Percentiles rank a stretch among this genome's conserved stretches.
Evolutionary conservation across 2,113 vertebrate genomes (phyloP).

Genomic region (Engraulis encrasicolus): DNA sequence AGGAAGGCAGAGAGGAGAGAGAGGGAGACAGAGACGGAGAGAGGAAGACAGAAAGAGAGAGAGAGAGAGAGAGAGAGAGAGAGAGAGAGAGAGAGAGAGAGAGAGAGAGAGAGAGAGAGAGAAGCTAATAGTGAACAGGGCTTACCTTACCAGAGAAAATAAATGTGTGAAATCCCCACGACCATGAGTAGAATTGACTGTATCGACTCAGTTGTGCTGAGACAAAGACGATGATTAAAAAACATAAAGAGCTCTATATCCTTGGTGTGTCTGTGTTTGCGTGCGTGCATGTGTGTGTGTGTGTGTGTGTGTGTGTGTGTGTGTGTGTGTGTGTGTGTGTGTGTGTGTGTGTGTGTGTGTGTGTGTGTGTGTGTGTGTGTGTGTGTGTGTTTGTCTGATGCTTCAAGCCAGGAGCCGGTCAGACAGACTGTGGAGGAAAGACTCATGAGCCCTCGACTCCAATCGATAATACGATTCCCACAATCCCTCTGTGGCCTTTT

Average conservation of each 20-base stretch:
- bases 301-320: too few relatives aligned
- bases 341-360: too few relatives aligned
- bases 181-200: neutral
- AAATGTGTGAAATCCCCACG: slow-evolving; percentile 5
- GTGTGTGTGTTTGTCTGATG: too few relatives aligned
- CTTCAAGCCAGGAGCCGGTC: neutral
- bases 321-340: too few relatives aligned
- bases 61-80: neutral
- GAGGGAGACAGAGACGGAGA: too few relatives aligned
- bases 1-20: neutral
- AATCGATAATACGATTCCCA: slow-evolving; percentile 20
- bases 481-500: slow-evolving; percentile 10
- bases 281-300: too few relatives aligned
- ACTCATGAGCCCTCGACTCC: neutral
- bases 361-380: too few relatives aligned
- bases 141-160: neutral
- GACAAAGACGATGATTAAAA: neutral
- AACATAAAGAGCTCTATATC: neutral
- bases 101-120: neutral
- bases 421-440: neutral
- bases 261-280: neutral
- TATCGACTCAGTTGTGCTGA: neutral
- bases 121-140: neutral
- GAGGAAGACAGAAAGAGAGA: too few relatives aligned
- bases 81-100: neutral